These are phyloP conservation scores for Bostrychus sinensis DNA, from an alignment of 2,113 vertebrate genomes.

Conservation along the genomic window DNA sequence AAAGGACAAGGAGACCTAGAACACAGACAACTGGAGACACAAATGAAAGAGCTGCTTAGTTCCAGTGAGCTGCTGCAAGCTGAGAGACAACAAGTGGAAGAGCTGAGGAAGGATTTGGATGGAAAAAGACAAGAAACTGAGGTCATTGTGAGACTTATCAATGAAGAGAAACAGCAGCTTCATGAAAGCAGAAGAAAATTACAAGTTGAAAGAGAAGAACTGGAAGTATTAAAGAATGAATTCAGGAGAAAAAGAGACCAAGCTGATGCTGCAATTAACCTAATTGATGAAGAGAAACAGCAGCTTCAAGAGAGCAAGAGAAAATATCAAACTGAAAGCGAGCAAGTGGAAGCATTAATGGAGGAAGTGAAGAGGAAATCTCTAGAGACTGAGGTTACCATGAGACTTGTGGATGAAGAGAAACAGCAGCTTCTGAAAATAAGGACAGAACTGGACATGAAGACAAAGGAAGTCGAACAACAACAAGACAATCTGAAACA, in stretches of 20 bases:
- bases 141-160: too few species aligned
- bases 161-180: too few species aligned
- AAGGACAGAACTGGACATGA: not conserved
- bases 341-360: not conserved
- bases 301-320: not conserved
- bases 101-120: too few species aligned
- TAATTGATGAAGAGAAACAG: not conserved
- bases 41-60: too few species aligned
- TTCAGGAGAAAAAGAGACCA: not conserved
- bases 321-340: not conserved
- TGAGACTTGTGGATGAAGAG: not conserved
- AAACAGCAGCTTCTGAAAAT: not conserved
- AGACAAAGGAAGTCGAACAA: not conserved
- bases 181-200: not conserved
- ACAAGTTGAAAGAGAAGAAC: not conserved
- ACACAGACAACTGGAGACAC: too few species aligned
- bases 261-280: not conserved
- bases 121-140: too few species aligned
- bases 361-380: not conserved
- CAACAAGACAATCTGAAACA: not conserved
- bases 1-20: too few species aligned
- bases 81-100: conserved; percentile 3
- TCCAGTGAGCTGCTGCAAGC: conserved; percentile 11
- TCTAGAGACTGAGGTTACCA: not conserved
- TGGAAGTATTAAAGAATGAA: not conserved